Evolutionary conservation across 2,113 vertebrate genomes (phyloP).

Genomic region (Anarhynchus alexandrinus): DNA sequence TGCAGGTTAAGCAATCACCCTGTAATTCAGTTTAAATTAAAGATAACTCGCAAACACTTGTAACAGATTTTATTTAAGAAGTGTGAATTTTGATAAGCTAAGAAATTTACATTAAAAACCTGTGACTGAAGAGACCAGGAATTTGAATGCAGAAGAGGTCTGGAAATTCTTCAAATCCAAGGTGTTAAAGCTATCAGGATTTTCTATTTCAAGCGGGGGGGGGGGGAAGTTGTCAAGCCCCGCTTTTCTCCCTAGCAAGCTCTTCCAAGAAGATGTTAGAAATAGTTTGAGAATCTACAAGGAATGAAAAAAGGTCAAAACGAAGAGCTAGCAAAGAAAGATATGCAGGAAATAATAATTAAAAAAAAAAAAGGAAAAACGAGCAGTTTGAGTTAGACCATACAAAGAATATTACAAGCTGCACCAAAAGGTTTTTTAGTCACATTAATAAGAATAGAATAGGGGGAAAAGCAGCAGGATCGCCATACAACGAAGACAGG

Average conservation of each 20-base stretch:
- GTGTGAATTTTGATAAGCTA: neutral
- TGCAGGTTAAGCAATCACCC: neutral
- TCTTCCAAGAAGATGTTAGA: neutral
- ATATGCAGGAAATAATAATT: neutral
- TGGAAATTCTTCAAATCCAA: slow-evolving; percentile 2
- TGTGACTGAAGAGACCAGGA: neutral
- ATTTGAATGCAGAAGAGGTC: neutral
- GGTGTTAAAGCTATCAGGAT: neutral
- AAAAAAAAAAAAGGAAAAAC: neutral
- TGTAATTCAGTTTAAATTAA: neutral
- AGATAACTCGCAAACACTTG: neutral
- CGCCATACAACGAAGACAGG: neutral
- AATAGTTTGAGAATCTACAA: neutral
- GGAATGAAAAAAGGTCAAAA: neutral
- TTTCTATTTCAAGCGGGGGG: neutral
- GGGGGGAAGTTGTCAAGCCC: neutral
- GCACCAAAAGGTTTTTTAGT: neutral
- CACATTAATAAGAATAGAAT: neutral
- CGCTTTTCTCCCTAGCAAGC: neutral
- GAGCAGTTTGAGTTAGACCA: neutral
- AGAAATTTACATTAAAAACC: neutral
- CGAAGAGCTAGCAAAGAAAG: neutral
- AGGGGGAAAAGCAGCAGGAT: neutral
- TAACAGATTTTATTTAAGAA: slow-evolving; percentile 17
- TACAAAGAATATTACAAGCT: neutral